A percentile compares a stretch with the other conserved stretches of the same genome.
Conservation (phyloP, 2,888 invertebrate genomes). For the Dasypolia templi region DNA sequence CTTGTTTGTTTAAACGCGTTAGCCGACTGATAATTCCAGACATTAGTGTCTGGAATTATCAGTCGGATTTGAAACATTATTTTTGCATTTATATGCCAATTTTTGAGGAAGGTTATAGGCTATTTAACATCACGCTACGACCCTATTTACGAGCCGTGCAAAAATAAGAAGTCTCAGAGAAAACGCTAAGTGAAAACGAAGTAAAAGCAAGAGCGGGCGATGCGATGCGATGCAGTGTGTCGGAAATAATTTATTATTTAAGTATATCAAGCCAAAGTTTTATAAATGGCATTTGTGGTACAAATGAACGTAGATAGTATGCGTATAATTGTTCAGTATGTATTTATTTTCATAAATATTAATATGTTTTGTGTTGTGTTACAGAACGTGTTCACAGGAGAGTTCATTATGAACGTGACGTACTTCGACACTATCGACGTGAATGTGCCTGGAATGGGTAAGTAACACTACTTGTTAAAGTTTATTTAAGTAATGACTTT, state of each 20-base stretch:
- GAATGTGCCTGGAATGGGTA: conserved; percentile 68
- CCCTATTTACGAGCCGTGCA: too few relatives aligned
- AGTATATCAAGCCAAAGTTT: background rate
- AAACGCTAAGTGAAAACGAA: too few relatives aligned
- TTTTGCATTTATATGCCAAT: background rate
- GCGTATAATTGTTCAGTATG: background rate
- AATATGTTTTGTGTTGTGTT: conserved; percentile 1
- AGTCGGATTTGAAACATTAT: background rate
- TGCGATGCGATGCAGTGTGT: too few relatives aligned
- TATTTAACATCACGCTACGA: too few relatives aligned
- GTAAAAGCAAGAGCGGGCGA: too few relatives aligned
- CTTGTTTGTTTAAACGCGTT: too few relatives aligned
- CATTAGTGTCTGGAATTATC: background rate
- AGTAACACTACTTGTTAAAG: background rate
- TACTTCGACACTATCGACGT: conserved; percentile 54
- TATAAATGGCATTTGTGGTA: background rate
- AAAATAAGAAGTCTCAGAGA: too few relatives aligned
- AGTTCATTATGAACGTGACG: conserved; percentile 71
- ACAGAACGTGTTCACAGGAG: conserved; percentile 78
- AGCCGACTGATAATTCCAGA: background rate
- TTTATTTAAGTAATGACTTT: background rate
- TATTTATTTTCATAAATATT: background rate
- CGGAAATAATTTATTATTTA: too few relatives aligned
- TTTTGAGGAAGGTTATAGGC: too few relatives aligned
- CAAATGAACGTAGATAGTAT: too few relatives aligned